These are phyloP conservation scores for Cassiopea xamachana DNA, from an alignment of 30 jellyfish, hydroid and myxozoan species.

Conservation along the genomic window DNA sequence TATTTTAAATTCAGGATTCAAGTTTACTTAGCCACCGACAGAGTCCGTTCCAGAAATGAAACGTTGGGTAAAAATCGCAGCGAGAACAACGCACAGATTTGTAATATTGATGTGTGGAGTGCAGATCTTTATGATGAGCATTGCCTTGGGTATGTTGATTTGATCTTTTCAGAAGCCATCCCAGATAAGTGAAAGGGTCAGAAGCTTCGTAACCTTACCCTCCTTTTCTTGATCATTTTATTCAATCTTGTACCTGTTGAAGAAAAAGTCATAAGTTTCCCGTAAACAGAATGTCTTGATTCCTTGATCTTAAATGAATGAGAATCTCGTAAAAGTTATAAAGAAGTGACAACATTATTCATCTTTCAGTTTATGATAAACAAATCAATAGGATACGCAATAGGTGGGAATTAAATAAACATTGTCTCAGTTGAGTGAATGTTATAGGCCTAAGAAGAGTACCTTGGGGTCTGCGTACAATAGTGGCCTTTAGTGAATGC, in stretches of 20 bases:
- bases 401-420: too few species aligned
- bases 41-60: neutral
- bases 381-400: too few species aligned
- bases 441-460: neutral
- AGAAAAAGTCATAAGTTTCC: neutral
- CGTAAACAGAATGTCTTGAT: neutral
- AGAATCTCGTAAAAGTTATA: neutral
- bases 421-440: too few species aligned
- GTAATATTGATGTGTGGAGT: neutral
- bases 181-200: conserved; percentile 15
- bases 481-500: too few species aligned
- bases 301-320: conserved; percentile 7
- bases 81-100: neutral
- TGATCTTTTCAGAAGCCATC: neutral
- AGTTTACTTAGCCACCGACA: neutral
- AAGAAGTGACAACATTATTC: neutral
- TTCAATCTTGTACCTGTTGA: conserved; percentile 16
- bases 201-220: neutral
- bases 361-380: too few species aligned
- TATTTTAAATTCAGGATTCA: neutral
- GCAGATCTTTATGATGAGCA: neutral
- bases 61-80: neutral
- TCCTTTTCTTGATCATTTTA: neutral
- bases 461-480: neutral
- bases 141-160: neutral